Evolutionary conservation across 2,888 invertebrate species (phyloP).

Genomic region (Orthonychiurus folsomi): DNA sequence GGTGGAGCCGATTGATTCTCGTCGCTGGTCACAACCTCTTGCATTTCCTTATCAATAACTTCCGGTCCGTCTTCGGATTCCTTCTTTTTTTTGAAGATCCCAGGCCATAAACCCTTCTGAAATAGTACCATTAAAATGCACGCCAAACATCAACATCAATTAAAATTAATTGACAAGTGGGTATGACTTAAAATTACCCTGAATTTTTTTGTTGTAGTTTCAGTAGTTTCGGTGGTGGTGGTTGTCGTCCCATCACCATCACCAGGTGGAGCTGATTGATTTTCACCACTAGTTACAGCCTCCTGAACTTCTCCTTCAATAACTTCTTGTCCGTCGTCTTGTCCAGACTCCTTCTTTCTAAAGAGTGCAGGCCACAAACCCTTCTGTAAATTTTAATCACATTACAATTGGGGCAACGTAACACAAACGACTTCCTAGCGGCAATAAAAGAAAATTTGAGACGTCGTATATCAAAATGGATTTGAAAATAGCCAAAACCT

Average conservation of each 20-base stretch:
- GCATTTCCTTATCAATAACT: background rate
- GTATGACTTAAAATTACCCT: too few relatives aligned
- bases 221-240: background rate
- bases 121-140: too few relatives aligned
- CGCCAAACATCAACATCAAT: too few relatives aligned
- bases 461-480: too few relatives aligned
- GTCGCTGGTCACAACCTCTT: background rate
- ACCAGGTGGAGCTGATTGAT: background rate
- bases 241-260: background rate
- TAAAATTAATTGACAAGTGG: too few relatives aligned
- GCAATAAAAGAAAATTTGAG: too few relatives aligned
- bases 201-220: background rate
- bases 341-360: too few relatives aligned
- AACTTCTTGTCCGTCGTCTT: background rate
- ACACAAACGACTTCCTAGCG: too few relatives aligned
- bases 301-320: background rate
- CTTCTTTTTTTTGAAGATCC: background rate
- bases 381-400: too few relatives aligned
- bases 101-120: background rate
- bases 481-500: too few relatives aligned
- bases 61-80: background rate
- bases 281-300: background rate
- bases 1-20: background rate
- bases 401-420: too few relatives aligned
- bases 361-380: too few relatives aligned